These are phyloP conservation scores for Amphimallon solstitiale DNA, from an alignment of 2,888 invertebrate genomes.

Conservation along the genomic window DNA sequence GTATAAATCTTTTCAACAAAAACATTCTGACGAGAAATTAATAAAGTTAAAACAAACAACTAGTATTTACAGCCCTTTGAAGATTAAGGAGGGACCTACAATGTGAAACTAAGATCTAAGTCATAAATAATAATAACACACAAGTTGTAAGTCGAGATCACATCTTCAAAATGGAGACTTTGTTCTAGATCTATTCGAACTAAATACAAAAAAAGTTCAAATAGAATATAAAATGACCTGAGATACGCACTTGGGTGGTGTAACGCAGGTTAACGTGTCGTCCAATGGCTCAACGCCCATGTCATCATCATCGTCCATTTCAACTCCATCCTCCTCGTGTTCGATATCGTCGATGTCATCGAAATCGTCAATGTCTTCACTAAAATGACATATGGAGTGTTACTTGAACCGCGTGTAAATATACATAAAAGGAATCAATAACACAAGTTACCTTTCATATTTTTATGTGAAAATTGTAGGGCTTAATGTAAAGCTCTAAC, in stretches of 20 bases:
- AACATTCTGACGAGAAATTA: conserved; percentile 23
- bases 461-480: too few species aligned
- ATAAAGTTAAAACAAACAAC: conserved; percentile 24
- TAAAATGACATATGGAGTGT: neutral
- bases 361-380: neutral
- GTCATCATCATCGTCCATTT: neutral
- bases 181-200: conserved; percentile 4
- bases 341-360: conserved; percentile 6
- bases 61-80: conserved; percentile 29
- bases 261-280: conserved; percentile 29
- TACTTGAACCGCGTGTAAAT: neutral
- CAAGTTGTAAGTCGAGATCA: conserved; percentile 31
- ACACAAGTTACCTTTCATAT: too few species aligned
- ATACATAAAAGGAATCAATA: too few species aligned
- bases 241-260: conserved; percentile 36
- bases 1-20: conserved; percentile 32
- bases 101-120: conserved; percentile 31
- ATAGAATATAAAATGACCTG: conserved; percentile 36
- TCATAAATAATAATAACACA: conserved; percentile 28
- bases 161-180: conserved; percentile 27
- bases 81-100: conserved; percentile 35
- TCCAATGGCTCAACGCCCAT: conserved; percentile 12
- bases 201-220: conserved; percentile 9
- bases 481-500: too few species aligned
- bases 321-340: neutral